phyloP scores from a whole-genome alignment of 2,888 invertebrate genomes.

The Harpagoxenus sublaevis region DNA sequence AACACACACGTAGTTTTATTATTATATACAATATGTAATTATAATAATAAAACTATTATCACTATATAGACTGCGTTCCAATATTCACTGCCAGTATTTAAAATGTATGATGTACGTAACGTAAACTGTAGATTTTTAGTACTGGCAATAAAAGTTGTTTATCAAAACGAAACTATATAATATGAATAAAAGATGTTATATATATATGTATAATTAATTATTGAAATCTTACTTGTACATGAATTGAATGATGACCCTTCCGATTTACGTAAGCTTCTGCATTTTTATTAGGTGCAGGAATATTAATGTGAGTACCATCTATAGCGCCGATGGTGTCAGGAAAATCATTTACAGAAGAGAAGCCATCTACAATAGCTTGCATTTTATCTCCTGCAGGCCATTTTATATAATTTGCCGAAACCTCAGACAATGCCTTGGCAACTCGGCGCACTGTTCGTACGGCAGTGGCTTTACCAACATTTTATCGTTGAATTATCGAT shows the following conservation, averaged over 20 bases:
- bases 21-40: no score
- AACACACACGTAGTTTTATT: no score
- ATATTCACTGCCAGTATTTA: not conserved
- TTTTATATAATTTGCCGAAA: not conserved
- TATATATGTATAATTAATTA: not conserved
- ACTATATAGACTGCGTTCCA: no score
- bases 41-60: no score
- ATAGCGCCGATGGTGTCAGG: conserved; percentile 9
- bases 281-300: conserved; percentile 2
- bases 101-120: no score
- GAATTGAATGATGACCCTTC: conserved; percentile 1
- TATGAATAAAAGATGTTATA: not conserved
- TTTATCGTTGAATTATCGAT: conserved; percentile 5
- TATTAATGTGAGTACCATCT: conserved; percentile 4
- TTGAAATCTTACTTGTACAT: conserved; percentile 11
- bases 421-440: not conserved
- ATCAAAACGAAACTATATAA: not conserved
- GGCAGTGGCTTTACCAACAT: not conserved
- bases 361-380: not conserved
- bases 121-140: not conserved
- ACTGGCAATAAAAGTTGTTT: not conserved
- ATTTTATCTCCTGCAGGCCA: conserved; percentile 4
- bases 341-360: not conserved
- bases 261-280: not conserved
- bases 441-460: conserved; percentile 3